Percentiles rank a stretch among this genome's conserved stretches.
phyloP scores from a whole-genome alignment of 2,113 vertebrate species.

The Myxocyprinus asiaticus region DNA sequence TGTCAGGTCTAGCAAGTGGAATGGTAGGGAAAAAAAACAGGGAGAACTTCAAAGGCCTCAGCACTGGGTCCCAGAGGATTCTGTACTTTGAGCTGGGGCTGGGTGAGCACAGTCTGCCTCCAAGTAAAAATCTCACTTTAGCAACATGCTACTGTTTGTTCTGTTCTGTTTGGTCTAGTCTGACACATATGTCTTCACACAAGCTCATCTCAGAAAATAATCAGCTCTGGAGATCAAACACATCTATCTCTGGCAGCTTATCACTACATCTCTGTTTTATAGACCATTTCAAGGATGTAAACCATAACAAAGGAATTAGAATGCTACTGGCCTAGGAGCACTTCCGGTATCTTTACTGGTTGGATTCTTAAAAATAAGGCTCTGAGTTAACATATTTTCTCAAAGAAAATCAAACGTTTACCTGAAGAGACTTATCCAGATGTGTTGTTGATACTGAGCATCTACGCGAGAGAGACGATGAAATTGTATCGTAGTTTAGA shows the following conservation, averaged over 20 bases:
- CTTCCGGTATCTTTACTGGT: no score
- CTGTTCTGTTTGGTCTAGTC: constrained; percentile 6
- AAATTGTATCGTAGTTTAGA: no score
- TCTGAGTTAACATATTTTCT: no score
- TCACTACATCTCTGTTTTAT: constrained; percentile 18
- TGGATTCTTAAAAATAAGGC: no score
- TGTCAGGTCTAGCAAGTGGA: constrained; percentile 57
- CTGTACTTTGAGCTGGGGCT: constrained; percentile 39
- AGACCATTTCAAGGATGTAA: neutral
- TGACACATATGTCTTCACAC: constrained; percentile 46
- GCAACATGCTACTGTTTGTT: constrained; percentile 17
- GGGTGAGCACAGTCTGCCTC: constrained; percentile 44
- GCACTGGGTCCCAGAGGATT: constrained; percentile 45
- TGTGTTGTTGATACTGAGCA: no score
- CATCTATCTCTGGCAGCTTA: constrained; percentile 40
- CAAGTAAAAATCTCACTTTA: constrained; percentile 30
- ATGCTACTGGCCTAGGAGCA: no score
- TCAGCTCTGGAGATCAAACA: constrained; percentile 39
- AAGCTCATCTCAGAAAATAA: constrained; percentile 19
- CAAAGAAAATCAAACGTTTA: no score
- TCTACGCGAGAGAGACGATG: no score
- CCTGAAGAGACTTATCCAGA: no score
- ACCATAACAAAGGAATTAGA: no score
- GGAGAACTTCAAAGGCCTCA: constrained; percentile 49
- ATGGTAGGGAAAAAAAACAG: constrained; percentile 38